These are phyloP conservation scores for Oreochromis aureus DNA, from an alignment of 2,113 vertebrate genomes.

Conservation along the genomic window DNA sequence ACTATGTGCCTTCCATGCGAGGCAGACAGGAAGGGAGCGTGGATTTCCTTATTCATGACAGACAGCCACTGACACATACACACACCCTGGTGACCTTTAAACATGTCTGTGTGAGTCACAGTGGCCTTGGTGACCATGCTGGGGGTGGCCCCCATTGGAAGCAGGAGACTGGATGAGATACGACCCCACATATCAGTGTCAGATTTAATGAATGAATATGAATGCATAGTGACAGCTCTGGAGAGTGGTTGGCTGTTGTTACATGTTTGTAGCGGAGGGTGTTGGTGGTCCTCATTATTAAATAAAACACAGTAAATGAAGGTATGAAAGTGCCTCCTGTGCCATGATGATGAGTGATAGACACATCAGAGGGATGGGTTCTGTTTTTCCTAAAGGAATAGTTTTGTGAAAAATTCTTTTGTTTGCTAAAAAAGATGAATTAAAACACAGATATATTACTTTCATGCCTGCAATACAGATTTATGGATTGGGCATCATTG, in stretches of 20 bases:
- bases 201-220: not conserved
- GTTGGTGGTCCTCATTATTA: not conserved
- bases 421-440: not conserved
- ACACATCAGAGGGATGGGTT: not conserved
- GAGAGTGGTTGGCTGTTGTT: not conserved
- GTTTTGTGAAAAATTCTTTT: not conserved
- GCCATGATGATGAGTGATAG: not conserved
- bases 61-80: not conserved
- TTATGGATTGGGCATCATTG: not conserved
- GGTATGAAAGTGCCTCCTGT: not conserved
- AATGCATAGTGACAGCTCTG: not conserved
- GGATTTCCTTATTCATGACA: conserved; percentile 27
- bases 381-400: not conserved
- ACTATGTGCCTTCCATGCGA: not conserved
- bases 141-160: not conserved
- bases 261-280: not conserved
- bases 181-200: conserved; percentile 6
- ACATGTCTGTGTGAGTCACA: conserved; percentile 1
- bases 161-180: not conserved
- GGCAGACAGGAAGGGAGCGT: conserved; percentile 6
- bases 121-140: not conserved
- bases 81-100: conserved; percentile 40
- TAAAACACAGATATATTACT: not conserved
- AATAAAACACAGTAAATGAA: not conserved
- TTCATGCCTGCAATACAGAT: not conserved